These are phyloP conservation scores for Glossosoma conforme DNA, from an alignment of 1,140 invertebrate species.

Conservation along the genomic window DNA sequence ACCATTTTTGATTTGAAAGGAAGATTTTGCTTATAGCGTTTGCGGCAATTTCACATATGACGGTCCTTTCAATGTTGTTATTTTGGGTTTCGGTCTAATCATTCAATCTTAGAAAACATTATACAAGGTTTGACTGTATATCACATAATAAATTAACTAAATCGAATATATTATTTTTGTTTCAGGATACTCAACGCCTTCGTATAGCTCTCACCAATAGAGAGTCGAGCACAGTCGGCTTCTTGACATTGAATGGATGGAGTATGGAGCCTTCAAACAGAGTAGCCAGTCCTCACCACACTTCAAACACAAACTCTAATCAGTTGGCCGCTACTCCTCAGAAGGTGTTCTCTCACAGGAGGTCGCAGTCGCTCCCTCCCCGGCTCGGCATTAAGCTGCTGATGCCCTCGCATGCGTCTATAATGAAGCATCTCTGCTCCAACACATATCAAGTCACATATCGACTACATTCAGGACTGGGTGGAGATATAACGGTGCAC, in stretches of 20 bases:
- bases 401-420: slow-evolving; percentile 55
- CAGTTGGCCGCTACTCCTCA: slow-evolving; percentile 3
- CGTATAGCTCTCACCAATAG: slow-evolving; percentile 56
- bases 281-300: slow-evolving; percentile 64
- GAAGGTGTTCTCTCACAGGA: slow-evolving; percentile 59
- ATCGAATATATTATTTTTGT: background rate
- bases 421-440: slow-evolving; percentile 64
- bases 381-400: slow-evolving; percentile 74
- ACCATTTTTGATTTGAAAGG: too few species aligned
- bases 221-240: slow-evolving; percentile 67
- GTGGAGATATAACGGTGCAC: slow-evolving; percentile 86
- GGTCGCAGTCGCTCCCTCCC: slow-evolving; percentile 81
- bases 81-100: too few species aligned
- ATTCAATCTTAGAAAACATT: too few species aligned
- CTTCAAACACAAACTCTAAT: slow-evolving; percentile 31
- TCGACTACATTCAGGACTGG: slow-evolving; percentile 84
- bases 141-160: background rate
- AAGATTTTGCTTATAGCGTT: too few species aligned
- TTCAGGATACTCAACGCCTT: slow-evolving; percentile 54
- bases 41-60: too few species aligned
- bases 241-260: slow-evolving; percentile 79
- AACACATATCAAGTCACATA: slow-evolving; percentile 80
- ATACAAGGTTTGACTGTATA: too few species aligned
- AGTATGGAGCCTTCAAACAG: slow-evolving; percentile 70
- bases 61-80: too few species aligned